Percentiles rank a stretch among this genome's conserved stretches.
phyloP scores from a whole-genome alignment of 2,113 vertebrate species.

The Semnornis frantzii region DNA sequence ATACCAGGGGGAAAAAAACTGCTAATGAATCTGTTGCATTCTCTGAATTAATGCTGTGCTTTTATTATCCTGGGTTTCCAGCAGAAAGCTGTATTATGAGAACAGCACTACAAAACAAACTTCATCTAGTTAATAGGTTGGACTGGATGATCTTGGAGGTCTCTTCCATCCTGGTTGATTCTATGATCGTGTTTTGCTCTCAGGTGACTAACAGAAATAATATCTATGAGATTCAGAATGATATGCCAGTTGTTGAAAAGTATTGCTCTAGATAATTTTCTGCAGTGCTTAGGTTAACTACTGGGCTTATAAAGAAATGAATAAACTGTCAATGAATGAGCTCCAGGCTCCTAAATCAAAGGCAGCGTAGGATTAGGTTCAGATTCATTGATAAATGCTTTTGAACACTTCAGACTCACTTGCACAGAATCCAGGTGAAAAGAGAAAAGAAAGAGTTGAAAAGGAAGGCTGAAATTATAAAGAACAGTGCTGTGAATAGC shows the following conservation, averaged over 20 bases:
- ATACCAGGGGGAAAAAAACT: neutral
- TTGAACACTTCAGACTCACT: neutral
- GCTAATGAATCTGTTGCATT: neutral
- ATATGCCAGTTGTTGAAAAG: neutral
- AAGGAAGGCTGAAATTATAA: neutral
- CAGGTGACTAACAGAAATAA: neutral
- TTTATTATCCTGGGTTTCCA: neutral
- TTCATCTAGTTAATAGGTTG: neutral
- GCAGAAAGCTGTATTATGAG: neutral
- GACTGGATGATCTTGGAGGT: too few species aligned
- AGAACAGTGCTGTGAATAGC: neutral
- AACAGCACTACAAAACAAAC: neutral
- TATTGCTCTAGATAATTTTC: neutral
- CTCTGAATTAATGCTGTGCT: neutral
- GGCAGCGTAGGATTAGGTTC: neutral
- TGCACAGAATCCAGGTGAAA: neutral
- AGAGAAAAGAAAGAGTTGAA: neutral
- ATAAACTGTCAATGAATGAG: neutral
- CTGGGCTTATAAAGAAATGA: neutral
- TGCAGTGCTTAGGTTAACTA: neutral
- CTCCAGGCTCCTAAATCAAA: neutral
- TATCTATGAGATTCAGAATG: neutral
- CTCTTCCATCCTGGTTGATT: too few species aligned
- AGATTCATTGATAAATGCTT: conserved; percentile 16
- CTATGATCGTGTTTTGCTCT: neutral